These are phyloP conservation scores for Podarcis lilfordi DNA, from an alignment of 2,797 vertebrate species.

Conservation along the genomic window DNA sequence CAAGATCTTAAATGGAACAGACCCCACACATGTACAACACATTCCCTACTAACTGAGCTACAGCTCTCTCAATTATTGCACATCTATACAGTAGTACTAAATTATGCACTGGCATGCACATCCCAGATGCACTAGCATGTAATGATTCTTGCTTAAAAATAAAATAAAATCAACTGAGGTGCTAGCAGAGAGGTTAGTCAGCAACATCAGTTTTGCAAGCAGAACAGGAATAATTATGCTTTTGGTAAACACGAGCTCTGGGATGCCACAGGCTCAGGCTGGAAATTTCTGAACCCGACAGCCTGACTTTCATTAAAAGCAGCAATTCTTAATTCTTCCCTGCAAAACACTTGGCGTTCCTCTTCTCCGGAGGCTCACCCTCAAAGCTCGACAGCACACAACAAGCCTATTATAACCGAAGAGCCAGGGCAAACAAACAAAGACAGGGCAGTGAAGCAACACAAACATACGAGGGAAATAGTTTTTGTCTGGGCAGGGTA, in stretches of 20 bases:
- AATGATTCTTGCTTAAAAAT: not conserved
- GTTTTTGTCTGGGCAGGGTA: not conserved
- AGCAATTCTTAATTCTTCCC: not conserved
- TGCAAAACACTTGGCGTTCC: constrained; percentile 20
- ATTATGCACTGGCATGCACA: not conserved
- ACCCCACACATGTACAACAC: not conserved
- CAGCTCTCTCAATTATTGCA: not conserved
- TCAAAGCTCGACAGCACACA: not conserved
- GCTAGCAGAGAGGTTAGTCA: not conserved
- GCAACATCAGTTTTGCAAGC: not conserved
- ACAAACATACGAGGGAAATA: not conserved
- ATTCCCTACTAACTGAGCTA: no score
- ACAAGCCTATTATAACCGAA: not conserved
- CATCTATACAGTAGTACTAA: not conserved
- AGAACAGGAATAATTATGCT: not conserved
- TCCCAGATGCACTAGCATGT: not conserved
- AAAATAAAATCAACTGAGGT: not conserved
- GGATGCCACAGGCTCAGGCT: not conserved
- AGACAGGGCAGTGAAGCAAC: not conserved
- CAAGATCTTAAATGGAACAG: not conserved
- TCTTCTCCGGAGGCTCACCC: not conserved
- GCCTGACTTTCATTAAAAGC: not conserved
- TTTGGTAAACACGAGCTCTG: not conserved
- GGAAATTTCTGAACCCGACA: not conserved
- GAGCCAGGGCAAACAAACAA: constrained; percentile 6